Evolutionary conservation across 2,113 vertebrate genomes (phyloP).

Genomic region (Gymnogyps californianus): DNA sequence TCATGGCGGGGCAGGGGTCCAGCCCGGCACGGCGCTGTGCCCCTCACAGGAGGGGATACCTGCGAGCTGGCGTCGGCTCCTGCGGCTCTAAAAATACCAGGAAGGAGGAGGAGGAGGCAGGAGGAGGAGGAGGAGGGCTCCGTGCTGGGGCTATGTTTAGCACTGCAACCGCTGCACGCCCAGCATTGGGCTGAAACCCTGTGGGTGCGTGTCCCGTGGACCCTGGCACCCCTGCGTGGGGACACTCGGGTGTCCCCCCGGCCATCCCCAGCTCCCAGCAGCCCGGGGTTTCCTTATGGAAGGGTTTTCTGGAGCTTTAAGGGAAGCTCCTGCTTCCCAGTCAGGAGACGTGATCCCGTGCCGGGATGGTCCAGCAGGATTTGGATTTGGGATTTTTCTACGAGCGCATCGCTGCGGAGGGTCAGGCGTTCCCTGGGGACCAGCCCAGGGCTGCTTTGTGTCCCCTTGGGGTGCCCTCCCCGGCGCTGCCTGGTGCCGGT

Average conservation of each 20-base stretch:
- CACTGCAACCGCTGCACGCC: neutral
- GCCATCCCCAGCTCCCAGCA: neutral
- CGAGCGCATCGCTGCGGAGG: accelerated
- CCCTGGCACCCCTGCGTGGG: neutral
- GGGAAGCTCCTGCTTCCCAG: neutral
- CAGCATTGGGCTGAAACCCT: accelerated
- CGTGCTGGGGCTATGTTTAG: neutral
- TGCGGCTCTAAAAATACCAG: neutral
- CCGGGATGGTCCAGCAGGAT: neutral
- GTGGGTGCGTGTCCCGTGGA: accelerated
- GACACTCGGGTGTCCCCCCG: too few relatives aligned
- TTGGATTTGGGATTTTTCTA: neutral
- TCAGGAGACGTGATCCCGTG: accelerated
- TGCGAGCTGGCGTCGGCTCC: neutral
- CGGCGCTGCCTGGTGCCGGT: neutral
- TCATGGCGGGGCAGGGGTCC: neutral
- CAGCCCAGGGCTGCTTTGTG: neutral
- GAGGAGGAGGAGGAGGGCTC: neutral
- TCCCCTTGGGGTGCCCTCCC: neutral
- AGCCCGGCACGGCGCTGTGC: neutral
- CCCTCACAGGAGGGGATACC: accelerated
- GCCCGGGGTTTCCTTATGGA: neutral
- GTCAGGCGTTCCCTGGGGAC: neutral
- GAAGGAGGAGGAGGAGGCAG: neutral
- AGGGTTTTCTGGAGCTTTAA: neutral